Percentiles rank a stretch among this genome's conserved stretches.
phyloP scores from a whole-genome alignment of 2,797 vertebrate species.

The Tokudaia tokunoshimensis region DNA sequence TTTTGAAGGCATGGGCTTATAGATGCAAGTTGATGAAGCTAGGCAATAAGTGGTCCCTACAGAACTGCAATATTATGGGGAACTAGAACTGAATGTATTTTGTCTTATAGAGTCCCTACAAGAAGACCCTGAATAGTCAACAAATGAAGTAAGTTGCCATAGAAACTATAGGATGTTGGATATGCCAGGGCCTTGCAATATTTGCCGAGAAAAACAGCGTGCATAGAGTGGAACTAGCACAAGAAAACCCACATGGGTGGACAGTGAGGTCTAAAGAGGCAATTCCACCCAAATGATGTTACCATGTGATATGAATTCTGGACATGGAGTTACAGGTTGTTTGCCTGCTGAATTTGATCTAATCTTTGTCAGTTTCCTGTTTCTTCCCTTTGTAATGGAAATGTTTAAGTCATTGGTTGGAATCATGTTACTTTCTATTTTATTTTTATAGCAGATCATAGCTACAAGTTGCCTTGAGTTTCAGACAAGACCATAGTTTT shows the following conservation, averaged over 20 bases:
- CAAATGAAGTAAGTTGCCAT: not conserved
- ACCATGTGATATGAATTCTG: not conserved
- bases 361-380: not conserved
- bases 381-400: not conserved
- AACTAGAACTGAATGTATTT: not conserved
- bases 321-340: not conserved
- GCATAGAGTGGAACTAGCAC: not conserved
- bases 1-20: not conserved
- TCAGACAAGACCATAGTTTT: not conserved
- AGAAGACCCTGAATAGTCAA: not conserved
- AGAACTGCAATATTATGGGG: not conserved
- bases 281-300: not conserved
- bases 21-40: not conserved
- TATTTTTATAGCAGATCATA: not conserved
- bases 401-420: not conserved
- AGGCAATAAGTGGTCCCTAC: not conserved
- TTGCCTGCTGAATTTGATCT: not conserved
- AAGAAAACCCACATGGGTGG: not conserved
- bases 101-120: not conserved
- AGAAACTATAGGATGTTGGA: not conserved
- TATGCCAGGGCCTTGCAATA: not conserved
- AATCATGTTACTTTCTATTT: not conserved
- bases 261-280: not conserved
- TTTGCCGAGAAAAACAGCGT: not conserved
- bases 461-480: not conserved